Evolutionary conservation across 2,113 vertebrate genomes (phyloP).

Genomic region (Rhombomys opimus): DNA sequence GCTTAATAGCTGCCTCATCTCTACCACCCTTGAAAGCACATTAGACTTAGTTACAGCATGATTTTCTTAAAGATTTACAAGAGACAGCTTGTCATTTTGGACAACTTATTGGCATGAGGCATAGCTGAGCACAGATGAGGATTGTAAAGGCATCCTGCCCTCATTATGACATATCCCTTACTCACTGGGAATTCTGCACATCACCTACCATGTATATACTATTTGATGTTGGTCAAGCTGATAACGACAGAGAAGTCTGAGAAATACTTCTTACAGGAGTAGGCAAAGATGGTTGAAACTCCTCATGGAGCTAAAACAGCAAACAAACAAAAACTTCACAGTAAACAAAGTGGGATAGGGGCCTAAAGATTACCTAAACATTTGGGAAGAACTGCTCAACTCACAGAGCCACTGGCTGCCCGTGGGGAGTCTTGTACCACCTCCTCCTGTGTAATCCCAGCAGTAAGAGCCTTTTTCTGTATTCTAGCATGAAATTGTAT

Average conservation of each 20-base stretch:
- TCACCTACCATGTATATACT: not conserved
- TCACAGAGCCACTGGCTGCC: not conserved
- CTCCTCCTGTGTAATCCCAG: not conserved
- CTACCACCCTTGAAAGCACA: not conserved
- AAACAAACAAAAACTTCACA: not conserved
- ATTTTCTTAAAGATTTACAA: conserved; percentile 25
- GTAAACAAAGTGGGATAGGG: not conserved
- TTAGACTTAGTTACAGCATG: not conserved
- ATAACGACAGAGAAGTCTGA: not conserved
- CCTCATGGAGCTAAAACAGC: not conserved
- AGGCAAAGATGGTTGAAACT: not conserved
- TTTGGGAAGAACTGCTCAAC: not conserved
- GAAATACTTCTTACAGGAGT: not conserved
- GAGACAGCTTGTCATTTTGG: conserved; percentile 19
- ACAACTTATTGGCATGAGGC: not conserved
- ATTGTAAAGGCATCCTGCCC: not conserved
- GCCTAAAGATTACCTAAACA: not conserved
- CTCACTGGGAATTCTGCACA: not conserved
- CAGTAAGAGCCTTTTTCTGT: not conserved
- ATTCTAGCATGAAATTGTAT: not conserved
- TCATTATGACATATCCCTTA: not conserved
- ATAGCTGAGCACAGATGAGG: not conserved
- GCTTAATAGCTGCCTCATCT: not conserved
- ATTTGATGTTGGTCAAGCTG: not conserved
- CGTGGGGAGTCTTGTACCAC: not conserved